Conservation (phyloP, 2,797 vertebrate genomes). For the Spondyliosoma cantharus region DNA sequence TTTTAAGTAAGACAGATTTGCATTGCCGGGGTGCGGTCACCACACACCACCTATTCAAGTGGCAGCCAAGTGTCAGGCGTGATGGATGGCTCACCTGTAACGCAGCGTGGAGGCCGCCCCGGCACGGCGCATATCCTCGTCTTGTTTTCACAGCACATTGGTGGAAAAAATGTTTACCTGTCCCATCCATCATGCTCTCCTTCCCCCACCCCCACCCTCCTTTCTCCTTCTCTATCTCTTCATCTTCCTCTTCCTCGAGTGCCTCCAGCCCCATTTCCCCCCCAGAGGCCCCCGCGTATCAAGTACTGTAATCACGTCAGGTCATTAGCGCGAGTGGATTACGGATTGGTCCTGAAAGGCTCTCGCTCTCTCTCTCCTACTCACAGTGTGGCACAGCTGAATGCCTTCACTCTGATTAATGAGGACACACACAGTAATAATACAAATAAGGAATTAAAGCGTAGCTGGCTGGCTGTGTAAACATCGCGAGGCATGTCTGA, state of each 20-base stretch:
- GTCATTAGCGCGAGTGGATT: slow-evolving; percentile 68
- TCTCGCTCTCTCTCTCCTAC: slow-evolving; percentile 23
- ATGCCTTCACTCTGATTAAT: slow-evolving; percentile 82
- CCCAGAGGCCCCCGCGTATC: slow-evolving; percentile 50
- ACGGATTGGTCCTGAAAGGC: slow-evolving; percentile 48
- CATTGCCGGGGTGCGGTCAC: slow-evolving; percentile 51
- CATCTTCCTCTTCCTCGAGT: slow-evolving; percentile 53
- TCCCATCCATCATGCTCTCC: slow-evolving; percentile 77
- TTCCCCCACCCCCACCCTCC: slow-evolving; percentile 4
- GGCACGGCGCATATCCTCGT: slow-evolving; percentile 36
- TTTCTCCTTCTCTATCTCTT: slow-evolving; percentile 44
- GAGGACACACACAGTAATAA: slow-evolving; percentile 80
- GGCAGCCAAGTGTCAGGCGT: slow-evolving; percentile 70
- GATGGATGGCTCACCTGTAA: slow-evolving; percentile 72
- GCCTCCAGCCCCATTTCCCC: slow-evolving; percentile 39
- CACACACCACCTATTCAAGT: slow-evolving; percentile 68
- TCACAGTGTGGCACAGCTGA: slow-evolving; percentile 75
- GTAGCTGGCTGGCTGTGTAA: slow-evolving; percentile 80
- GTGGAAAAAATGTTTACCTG: slow-evolving; percentile 77
- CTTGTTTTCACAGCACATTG: slow-evolving; percentile 74
- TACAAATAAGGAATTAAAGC: slow-evolving; percentile 81
- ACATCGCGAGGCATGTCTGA: slow-evolving; percentile 77
- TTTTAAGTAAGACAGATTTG: slow-evolving; percentile 57
- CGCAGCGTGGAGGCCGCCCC: slow-evolving; percentile 27
- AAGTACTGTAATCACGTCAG: slow-evolving; percentile 66